Percentiles rank a stretch among this genome's conserved stretches.
phyloP scores from a whole-genome alignment of 2,888 invertebrate species.

The Criorhina ranunculi region DNA sequence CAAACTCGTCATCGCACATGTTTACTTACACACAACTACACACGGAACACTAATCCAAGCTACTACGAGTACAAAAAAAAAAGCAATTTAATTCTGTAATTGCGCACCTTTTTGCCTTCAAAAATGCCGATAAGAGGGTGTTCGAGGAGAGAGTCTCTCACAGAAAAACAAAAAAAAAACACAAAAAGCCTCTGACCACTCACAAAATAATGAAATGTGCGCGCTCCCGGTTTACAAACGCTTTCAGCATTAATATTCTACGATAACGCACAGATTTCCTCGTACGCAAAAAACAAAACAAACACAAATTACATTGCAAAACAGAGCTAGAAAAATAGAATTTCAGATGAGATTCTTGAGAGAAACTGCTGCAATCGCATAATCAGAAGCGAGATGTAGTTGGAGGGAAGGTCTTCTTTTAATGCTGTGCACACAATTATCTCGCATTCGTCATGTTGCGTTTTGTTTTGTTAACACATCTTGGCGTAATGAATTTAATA shows the following conservation, averaged over 20 bases:
- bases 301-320: constrained; percentile 16
- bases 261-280: neutral
- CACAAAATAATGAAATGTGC: neutral
- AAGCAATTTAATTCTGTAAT: constrained; percentile 21
- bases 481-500: constrained; percentile 12
- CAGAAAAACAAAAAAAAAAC: neutral
- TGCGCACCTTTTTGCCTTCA: constrained; percentile 1
- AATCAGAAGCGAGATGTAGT: neutral
- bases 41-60: neutral
- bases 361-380: constrained; percentile 10
- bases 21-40: neutral
- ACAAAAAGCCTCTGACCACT: neutral
- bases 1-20: neutral
- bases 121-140: constrained; percentile 2
- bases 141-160: neutral
- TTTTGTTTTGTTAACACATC: neutral
- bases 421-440: neutral
- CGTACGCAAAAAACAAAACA: neutral
- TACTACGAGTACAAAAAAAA: neutral
- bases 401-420: constrained; percentile 2
- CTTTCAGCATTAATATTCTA: neutral
- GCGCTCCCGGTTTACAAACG: no score
- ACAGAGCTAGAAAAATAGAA: neutral
- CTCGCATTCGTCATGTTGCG: neutral
- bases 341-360: constrained; percentile 11